Conservation (phyloP, 30 jellyfish, hydroid and myxozoan species). For the Aurelia coerulea region DNA sequence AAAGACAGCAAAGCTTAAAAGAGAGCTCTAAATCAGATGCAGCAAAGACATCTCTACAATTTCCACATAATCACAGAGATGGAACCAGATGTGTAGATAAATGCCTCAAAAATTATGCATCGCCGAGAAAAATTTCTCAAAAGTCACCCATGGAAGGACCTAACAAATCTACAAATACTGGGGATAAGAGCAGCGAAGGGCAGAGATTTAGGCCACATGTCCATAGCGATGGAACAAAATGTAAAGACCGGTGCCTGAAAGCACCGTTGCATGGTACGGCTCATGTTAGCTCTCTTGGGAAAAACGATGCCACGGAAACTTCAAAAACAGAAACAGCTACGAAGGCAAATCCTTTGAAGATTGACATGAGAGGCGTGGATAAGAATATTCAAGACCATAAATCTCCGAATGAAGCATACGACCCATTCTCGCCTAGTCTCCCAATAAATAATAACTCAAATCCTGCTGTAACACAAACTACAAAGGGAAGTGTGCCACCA, state of each 20-base stretch:
- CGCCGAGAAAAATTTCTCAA: background rate
- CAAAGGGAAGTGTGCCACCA: background rate
- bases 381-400: background rate
- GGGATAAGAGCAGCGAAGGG: background rate
- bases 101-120: conserved; percentile 26
- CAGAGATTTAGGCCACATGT: conserved; percentile 39
- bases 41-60: background rate
- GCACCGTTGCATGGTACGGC: conserved; percentile 2
- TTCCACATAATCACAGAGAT: conserved; percentile 75
- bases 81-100: conserved; percentile 70
- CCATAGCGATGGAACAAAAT: conserved; percentile 72
- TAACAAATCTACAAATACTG: background rate
- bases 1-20: background rate
- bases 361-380: background rate
- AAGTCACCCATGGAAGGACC: background rate
- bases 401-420: too few relatives aligned
- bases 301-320: background rate
- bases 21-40: background rate
- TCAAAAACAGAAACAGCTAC: background rate
- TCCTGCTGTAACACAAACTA: too few relatives aligned
- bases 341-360: background rate
- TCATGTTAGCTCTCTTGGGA: background rate
- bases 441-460: too few relatives aligned
- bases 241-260: conserved; percentile 45
- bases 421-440: too few relatives aligned